These are phyloP conservation scores for Trichacis sp. DNA, from an alignment of 2,888 invertebrate genomes.

Conservation along the genomic window DNA sequence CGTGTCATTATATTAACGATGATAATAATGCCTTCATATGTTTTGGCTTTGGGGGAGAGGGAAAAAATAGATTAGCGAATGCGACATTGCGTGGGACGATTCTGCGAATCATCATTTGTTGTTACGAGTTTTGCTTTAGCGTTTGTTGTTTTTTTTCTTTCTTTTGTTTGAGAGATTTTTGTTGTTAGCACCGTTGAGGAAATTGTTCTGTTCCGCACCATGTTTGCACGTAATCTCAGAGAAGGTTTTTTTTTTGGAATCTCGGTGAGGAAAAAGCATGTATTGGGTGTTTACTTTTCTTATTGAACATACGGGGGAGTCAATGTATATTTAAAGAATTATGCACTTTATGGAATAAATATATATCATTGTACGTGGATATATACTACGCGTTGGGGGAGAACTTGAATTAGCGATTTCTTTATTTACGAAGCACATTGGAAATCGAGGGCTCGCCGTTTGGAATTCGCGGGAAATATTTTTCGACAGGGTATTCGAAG, in stretches of 20 bases:
- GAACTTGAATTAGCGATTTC: no score
- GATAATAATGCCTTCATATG: conserved; percentile 65
- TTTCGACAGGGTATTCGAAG: conserved; percentile 1
- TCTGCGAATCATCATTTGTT: not conserved
- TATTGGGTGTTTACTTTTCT: no score
- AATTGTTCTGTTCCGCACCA: no score
- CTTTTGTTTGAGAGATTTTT: not conserved
- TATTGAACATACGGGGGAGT: not conserved
- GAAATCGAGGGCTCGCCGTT: not conserved
- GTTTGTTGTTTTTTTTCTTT: not conserved
- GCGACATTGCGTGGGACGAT: not conserved
- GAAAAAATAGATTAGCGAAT: not conserved
- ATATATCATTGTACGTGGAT: not conserved
- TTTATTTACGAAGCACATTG: no score
- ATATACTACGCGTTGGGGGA: not conserved
- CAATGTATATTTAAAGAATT: not conserved
- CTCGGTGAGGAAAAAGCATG: no score
- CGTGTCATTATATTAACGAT: not conserved
- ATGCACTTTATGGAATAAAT: conserved; percentile 1
- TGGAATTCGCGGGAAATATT: not conserved
- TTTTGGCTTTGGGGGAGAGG: conserved; percentile 62
- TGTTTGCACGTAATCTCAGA: no score
- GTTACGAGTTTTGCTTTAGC: not conserved
- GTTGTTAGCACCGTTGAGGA: conserved; percentile 2
- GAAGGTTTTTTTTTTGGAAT: no score